Evolutionary conservation across 2,888 invertebrate genomes (phyloP).

Genomic region (Agrochola macilenta): DNA sequence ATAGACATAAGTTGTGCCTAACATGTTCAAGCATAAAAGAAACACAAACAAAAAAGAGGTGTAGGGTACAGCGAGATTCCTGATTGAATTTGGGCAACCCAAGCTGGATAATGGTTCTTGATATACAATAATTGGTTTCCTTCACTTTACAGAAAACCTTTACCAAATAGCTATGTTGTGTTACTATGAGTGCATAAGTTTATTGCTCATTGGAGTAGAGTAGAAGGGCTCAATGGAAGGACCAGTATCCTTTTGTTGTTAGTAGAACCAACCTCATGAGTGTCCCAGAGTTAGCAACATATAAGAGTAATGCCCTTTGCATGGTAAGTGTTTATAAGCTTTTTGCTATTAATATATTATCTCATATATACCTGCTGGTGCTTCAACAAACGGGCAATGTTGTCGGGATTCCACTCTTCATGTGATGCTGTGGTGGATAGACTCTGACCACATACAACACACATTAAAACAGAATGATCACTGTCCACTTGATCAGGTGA

Average conservation of each 20-base stretch:
- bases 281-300: background rate
- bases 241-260: slow-evolving; percentile 10
- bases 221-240: background rate
- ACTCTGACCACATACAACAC: slow-evolving; percentile 11
- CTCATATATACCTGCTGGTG: slow-evolving; percentile 16
- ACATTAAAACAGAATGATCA: background rate
- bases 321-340: background rate
- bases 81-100: background rate
- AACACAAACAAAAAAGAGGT: no score
- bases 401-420: slow-evolving; percentile 18
- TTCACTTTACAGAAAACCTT: slow-evolving; percentile 5
- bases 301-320: background rate
- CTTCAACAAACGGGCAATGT: slow-evolving; percentile 11
- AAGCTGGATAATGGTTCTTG: background rate
- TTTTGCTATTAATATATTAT: background rate
- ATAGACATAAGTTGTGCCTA: background rate
- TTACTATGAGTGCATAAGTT: background rate
- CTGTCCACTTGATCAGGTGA: slow-evolving; percentile 1
- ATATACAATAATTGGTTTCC: background rate
- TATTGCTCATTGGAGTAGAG: no score
- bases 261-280: background rate
- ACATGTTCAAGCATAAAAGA: background rate
- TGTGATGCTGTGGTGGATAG: background rate
- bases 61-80: no score
- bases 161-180: background rate